phyloP scores from a whole-genome alignment of 2,888 invertebrate genomes.

The Chloroclysta siterata region DNA sequence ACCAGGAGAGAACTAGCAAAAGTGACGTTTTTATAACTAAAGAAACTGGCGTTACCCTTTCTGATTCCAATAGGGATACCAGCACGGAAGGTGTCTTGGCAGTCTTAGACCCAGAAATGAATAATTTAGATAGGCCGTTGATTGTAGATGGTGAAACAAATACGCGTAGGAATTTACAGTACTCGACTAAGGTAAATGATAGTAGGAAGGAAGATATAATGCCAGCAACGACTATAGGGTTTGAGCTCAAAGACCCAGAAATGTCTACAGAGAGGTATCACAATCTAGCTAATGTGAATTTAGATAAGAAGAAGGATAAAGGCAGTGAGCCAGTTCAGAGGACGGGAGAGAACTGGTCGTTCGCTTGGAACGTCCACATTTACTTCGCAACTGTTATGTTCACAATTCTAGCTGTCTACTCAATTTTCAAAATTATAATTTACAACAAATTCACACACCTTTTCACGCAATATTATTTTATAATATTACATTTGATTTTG shows the following conservation, averaged over 20 bases:
- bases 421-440: conserved; percentile 93
- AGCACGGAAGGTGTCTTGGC: conserved; percentile 81
- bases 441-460: conserved; percentile 94
- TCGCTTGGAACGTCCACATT: conserved; percentile 96
- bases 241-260: conserved; percentile 77
- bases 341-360: conserved; percentile 88
- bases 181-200: conserved; percentile 75
- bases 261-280: conserved; percentile 84
- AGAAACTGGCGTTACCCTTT: conserved; percentile 76
- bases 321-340: conserved; percentile 72
- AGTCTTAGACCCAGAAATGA: conserved; percentile 81
- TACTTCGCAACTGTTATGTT: conserved; percentile 94
- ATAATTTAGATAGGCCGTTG: conserved; percentile 80
- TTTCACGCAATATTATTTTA: conserved; percentile 94
- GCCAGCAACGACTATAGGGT: conserved; percentile 78
- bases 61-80: conserved; percentile 70
- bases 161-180: conserved; percentile 79
- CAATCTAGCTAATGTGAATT: conserved; percentile 86
- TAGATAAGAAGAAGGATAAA: conserved; percentile 80
- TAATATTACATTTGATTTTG: conserved; percentile 92
- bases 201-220: conserved; percentile 70
- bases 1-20: conserved; percentile 74
- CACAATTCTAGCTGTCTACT: conserved; percentile 92
- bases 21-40: conserved; percentile 75
- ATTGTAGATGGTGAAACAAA: conserved; percentile 82